Percentiles rank a stretch among this genome's conserved stretches.
Evolutionary conservation across 2,888 invertebrate genomes (phyloP).

Genomic region (Oligia latruncula): DNA sequence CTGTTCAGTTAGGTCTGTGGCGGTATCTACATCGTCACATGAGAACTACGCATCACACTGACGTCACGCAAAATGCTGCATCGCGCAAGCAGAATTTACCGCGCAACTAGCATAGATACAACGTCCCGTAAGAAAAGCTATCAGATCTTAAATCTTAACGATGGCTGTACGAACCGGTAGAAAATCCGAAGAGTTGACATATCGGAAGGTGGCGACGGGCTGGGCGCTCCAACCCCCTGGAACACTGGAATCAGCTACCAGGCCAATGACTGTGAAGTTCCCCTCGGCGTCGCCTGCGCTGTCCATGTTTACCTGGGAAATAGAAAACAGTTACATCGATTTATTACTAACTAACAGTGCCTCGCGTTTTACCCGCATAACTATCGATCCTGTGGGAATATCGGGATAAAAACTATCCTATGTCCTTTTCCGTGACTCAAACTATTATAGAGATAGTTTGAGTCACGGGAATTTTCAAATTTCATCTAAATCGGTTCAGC

Average conservation of each 20-base stretch:
- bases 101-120: background rate
- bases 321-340: background rate
- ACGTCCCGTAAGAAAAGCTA: background rate
- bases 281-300: conserved; percentile 97
- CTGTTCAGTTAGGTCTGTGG: background rate
- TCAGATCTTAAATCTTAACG: no score
- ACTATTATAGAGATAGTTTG: no score
- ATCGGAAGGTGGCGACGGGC: conserved; percentile 94
- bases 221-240: conserved; percentile 92
- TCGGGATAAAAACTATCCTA: no score
- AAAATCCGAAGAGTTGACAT: conserved; percentile 88
- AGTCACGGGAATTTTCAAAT: no score
- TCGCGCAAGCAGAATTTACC: background rate
- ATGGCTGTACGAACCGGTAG: conserved; percentile 89
- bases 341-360: background rate
- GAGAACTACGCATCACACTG: background rate
- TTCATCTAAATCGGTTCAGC: no score
- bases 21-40: background rate
- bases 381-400: no score
- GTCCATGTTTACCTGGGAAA: conserved; percentile 94
- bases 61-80: background rate
- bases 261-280: conserved; percentile 96
- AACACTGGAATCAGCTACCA: conserved; percentile 91
- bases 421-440: no score
- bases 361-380: no score